phyloP scores from a whole-genome alignment of 1,140 invertebrate species.

The Cardiocondyla obscurior region DNA sequence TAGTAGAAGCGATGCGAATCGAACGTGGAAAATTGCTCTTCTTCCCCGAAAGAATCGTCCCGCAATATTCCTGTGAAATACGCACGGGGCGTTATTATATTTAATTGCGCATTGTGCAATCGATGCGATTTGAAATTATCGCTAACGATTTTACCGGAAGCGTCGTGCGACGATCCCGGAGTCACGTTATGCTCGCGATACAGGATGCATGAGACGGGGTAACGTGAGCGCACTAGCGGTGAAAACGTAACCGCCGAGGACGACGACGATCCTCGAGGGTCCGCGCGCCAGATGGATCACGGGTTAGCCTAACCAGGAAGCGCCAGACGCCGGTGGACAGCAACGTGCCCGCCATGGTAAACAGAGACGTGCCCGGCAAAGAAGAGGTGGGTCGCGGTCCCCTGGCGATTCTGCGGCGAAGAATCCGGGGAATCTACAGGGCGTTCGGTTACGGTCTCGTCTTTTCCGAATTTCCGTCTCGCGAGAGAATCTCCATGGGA shows the following conservation, averaged over 20 bases:
- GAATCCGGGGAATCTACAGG: conserved; percentile 35
- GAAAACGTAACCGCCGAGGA: conserved; percentile 64
- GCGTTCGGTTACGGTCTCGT: conserved; percentile 1
- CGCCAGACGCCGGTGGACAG: conserved; percentile 58
- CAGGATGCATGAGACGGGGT: conserved; percentile 70
- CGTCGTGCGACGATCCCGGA: conserved; percentile 23
- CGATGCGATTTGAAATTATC: conserved; percentile 52
- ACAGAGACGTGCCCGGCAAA: conserved; percentile 62
- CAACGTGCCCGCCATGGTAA: conserved; percentile 64
- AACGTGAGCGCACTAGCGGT: conserved; percentile 65
- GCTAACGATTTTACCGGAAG: conserved; percentile 51
- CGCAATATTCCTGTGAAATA: conserved; percentile 1
- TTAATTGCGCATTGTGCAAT: conserved; percentile 55
- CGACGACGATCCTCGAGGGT: conserved; percentile 66
- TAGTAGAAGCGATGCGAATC: not conserved
- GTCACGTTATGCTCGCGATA: conserved; percentile 70
- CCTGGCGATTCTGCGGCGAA: conserved; percentile 24
- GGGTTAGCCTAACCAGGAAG: conserved; percentile 65
- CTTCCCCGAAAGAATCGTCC: not conserved
- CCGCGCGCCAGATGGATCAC: conserved; percentile 69
- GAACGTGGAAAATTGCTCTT: not conserved
- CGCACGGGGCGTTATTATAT: conserved; percentile 2
- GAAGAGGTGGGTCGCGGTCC: conserved; percentile 52
- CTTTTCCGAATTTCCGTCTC: conserved; percentile 26
- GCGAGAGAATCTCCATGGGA: conserved; percentile 1